Base-by-base conservation (phyloP, 2,797 vertebrate genomes). In the Taenioides sp. region DNA sequence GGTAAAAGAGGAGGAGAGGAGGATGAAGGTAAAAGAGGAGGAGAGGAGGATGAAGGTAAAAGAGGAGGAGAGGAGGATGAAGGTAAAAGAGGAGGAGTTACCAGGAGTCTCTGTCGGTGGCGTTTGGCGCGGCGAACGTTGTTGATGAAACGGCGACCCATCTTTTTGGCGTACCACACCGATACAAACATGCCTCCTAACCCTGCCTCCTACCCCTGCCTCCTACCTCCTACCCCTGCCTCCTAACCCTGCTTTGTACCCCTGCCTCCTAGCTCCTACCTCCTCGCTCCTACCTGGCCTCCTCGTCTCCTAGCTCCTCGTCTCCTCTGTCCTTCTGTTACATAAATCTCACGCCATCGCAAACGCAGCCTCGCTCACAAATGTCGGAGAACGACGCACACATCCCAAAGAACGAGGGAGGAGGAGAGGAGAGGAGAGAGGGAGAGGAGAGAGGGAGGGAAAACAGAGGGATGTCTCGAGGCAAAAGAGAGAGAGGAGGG, bases 151-250 rank as follows among this genome's bases (percentile, higher is more conserved):
- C 92, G 79, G 65, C 84, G 67, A 74, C 88, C 86, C 90, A 92
- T 90, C 82, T 92, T 92, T 84, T 92, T 90, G 50, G 92, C 93
- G 74, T 93, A 94, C 93, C 92, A 93, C 76, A 94, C 93, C 0
- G 93, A 94, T 70, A 93, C 93, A 72, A 93, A 91, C 92, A 92
- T 91, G 68, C 86, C 86, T 72, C 78, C 87, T 78, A 54, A 54
- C 62, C 62, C 54, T 55, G 23, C 52, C 52, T 22, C 52, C 52
- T 50, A 37, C 9, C 17, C 49, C 18, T 18, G 5, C 20, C 52
- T 55, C 20, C 52, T 55, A 50, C 17, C 14, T 50, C 47, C 47
- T 50, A 50, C 47, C 12, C 12, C 47, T 16, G 1, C 9, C 12
- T 14, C 17, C 47, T 17, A 17, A 14, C 3, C 47, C 11, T 49